Evolutionary conservation across 2,888 invertebrate genomes (phyloP), one percentile per base, ranked within the genome.

Genomic region (Stegana nigrithorax): DNA sequence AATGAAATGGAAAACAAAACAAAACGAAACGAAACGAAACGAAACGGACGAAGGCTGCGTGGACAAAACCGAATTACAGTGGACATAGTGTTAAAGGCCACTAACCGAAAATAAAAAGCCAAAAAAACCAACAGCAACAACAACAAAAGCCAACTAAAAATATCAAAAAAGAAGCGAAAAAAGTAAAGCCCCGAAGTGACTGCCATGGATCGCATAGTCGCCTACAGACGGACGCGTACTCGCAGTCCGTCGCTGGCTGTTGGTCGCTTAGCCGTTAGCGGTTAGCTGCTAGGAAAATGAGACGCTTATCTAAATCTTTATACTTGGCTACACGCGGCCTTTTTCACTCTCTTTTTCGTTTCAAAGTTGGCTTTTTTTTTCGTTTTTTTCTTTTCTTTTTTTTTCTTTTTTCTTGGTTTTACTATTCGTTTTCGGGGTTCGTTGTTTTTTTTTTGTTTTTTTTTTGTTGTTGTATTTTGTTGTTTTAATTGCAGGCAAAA

Each of bases 291-390:
- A 47, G 75, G 75, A 79, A 79, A 79, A 77, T 78, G 78, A 80
- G 75, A 67, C 71, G 81, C 82, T 85, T 85, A 85, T 85, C 84
- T 83, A 78, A 77, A 85, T 85, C 85, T 85, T 85, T 79, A 83
- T 84, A 85, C 83, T 84, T 85, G 83, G 84, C 81, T 85, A 84
- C 81, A 73, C 82, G 80, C 84, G 82, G 83, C 78, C 81, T 82
- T 81, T 83, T 81, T 78, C 75, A 78, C 75, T 74, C 73, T 55
- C 65, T 60, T 57, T 60, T 32, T 62, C 61, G 61, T 65, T 59
- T n/a, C n/a, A n/a, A n/a, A n/a, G n/a, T n/a, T n/a, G 55, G 64
- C 66, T 51, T 64, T 53, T 65, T 62, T 45, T 65, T 61, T 61
- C 64, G 39, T 57, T 55, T 32, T 55, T 36, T 44, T 32, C 14